Conservation (phyloP, 2,888 invertebrate genomes). For the Tolmerus cingulatus region DNA sequence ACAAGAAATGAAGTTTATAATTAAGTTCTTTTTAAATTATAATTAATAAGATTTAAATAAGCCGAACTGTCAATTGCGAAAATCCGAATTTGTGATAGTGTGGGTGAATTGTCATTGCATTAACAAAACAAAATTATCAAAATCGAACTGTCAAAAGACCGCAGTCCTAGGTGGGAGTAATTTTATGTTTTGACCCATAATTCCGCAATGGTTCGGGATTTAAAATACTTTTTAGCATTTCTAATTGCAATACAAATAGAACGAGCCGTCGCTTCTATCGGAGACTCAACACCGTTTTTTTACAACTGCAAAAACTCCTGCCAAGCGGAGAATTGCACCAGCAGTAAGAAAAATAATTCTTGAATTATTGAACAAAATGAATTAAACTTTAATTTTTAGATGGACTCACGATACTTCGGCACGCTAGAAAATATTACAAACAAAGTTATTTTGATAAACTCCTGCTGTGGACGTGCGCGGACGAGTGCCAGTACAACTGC, state of each 20-base stretch:
- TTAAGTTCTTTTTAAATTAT: not conserved
- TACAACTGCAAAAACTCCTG: conserved; percentile 65
- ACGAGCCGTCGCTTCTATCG: conserved; percentile 57
- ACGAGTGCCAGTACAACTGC: conserved; percentile 89
- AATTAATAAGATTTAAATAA: not conserved
- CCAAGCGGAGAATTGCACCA: conserved; percentile 63
- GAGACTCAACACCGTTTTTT: conserved; percentile 66
- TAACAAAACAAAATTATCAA: not conserved
- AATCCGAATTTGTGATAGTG: not conserved
- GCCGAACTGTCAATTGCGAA: not conserved
- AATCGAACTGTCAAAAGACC: not conserved
- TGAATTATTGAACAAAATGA: not conserved
- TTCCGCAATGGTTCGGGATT: not conserved
- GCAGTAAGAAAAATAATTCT: conserved; percentile 55
- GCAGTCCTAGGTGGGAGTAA: not conserved
- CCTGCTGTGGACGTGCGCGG: conserved; percentile 80
- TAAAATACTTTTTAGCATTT: not conserved
- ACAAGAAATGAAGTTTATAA: not conserved
- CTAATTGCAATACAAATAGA: not conserved
- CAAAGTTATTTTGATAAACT: conserved; percentile 63
- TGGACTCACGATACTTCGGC: conserved; percentile 59
- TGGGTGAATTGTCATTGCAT: too few species aligned
- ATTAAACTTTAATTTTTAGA: conserved; percentile 51
- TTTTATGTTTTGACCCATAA: not conserved
- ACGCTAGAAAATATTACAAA: conserved; percentile 57